A percentile compares a stretch with the other conserved stretches of the same genome.
Evolutionary conservation across 37 sponge, comb jelly and placozoan genomes (phyloP).

Genomic region (Axinella damicornis): DNA sequence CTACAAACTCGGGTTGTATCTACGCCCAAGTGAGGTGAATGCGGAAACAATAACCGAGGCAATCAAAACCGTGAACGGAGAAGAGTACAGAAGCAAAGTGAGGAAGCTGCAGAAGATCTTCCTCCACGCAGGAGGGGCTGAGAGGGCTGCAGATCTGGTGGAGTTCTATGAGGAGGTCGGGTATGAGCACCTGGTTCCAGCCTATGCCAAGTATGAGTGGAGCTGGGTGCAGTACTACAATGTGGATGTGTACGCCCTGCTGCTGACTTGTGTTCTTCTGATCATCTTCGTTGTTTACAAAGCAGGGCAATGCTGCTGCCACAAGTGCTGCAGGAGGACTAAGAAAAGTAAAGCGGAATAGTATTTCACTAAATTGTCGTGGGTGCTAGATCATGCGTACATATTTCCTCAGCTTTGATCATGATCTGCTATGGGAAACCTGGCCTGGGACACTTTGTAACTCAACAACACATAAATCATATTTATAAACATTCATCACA

Average conservation of each 20-base stretch:
- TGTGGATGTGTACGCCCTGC: slow-evolving; percentile 56
- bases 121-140: slow-evolving; percentile 49
- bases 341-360: too few species aligned
- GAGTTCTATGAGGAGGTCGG: slow-evolving; percentile 69
- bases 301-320: too few species aligned
- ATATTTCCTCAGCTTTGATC: too few species aligned
- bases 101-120: slow-evolving; percentile 32
- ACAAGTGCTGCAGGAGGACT: too few species aligned
- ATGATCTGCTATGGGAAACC: too few species aligned
- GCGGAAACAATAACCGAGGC: neutral
- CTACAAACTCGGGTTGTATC: slow-evolving; percentile 10
- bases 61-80: neutral
- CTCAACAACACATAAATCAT: too few species aligned
- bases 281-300: too few species aligned
- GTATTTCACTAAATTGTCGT: too few species aligned
- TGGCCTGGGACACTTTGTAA: too few species aligned
- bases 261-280: neutral
- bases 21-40: neutral
- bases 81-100: slow-evolving; percentile 11
- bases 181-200: slow-evolving; percentile 69
- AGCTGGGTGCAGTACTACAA: slow-evolving; percentile 76
- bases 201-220: slow-evolving; percentile 69
- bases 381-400: too few species aligned
- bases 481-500: too few species aligned
- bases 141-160: slow-evolving; percentile 64